These are phyloP conservation scores for Acronicta alni DNA, from an alignment of 2,888 invertebrate genomes.

Conservation along the genomic window DNA sequence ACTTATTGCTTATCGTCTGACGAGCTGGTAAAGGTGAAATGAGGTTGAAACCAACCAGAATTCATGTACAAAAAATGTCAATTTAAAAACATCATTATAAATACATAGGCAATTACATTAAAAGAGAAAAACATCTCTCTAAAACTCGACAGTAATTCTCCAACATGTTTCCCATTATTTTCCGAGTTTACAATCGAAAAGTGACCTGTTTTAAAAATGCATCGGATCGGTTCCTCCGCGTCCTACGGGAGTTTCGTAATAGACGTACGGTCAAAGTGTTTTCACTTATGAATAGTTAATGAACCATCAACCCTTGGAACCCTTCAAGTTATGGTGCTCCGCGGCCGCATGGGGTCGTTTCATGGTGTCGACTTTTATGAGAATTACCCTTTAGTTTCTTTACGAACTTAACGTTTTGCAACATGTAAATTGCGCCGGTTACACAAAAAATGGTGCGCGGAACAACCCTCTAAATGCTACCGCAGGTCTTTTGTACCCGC, in stretches of 20 bases:
- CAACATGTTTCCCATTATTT: constrained; percentile 36
- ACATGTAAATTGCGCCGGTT: constrained; percentile 33
- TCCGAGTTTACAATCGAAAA: constrained; percentile 55
- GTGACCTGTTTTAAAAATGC: constrained; percentile 78
- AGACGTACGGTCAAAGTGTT: constrained; percentile 80
- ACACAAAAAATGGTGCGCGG: constrained; percentile 7
- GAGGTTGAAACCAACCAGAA: background rate
- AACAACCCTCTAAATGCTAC: constrained; percentile 11
- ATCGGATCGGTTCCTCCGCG: constrained; percentile 60
- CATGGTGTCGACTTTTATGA: constrained; percentile 61
- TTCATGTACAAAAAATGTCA: background rate
- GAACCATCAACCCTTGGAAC: constrained; percentile 75
- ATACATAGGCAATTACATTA: constrained; percentile 24
- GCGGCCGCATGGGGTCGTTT: constrained; percentile 54
- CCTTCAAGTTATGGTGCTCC: constrained; percentile 64
- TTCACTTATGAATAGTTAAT: constrained; percentile 83
- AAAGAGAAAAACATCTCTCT: constrained; percentile 12
- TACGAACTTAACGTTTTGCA: constrained; percentile 43
- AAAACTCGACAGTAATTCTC: constrained; percentile 30
- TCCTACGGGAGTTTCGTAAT: constrained; percentile 69
- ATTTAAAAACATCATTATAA: background rate
- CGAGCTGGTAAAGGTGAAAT: background rate
- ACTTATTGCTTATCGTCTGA: background rate
- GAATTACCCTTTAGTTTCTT: constrained; percentile 56
- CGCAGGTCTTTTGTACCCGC: constrained; percentile 13